Evolutionary conservation across 2,113 vertebrate species (phyloP), one percentile per base, ranked within the genome.

Genomic region (Hypanus sabinus): DNA sequence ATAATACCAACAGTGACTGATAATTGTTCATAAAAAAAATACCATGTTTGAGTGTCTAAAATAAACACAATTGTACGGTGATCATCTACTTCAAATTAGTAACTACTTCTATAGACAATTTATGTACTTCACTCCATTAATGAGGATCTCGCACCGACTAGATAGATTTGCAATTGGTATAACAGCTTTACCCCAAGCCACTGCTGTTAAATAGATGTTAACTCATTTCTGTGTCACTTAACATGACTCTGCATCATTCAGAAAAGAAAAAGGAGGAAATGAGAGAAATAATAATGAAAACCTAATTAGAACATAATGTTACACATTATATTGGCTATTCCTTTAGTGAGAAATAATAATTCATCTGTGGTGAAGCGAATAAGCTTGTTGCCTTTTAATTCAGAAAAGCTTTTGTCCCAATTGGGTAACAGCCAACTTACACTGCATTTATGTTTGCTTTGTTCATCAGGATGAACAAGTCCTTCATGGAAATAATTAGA

Each of bases 401-500:
- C 33, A 75, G 11, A 55, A 38, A 93, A 38, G 38, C 22, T 73
- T 75, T 93, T 93, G 91, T 75, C 91, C 71, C 91, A 93, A 93
- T 73, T 46, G 20, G 36, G 60, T 93, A 93, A 93, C 36, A 73
- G 70, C 24, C 38, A 93, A 30, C 24, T 93, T 10, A 46, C 16
- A 68, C 91, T 20, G 5, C 36, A 73, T 36, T 73, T 93, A 30
- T 70, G 90, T 38, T 38, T 92, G 68, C 22, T 93, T 93, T 93
- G 22, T 38, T 93, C 70, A 93, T 93, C 91, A 93, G 38, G 27
- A 73, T 73, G 70, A 93, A 93, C 68, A 93, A 93, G 46, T 75
- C 36, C 91, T 11, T 20, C 70, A 93, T 75, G 70, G 24, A 93
- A 71, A 73, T 73, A 71, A 92, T 93, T 93, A 93, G 70, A 93